Conservation (phyloP, 2,113 vertebrate species). For the Nyctibius bracteatus region DNA sequence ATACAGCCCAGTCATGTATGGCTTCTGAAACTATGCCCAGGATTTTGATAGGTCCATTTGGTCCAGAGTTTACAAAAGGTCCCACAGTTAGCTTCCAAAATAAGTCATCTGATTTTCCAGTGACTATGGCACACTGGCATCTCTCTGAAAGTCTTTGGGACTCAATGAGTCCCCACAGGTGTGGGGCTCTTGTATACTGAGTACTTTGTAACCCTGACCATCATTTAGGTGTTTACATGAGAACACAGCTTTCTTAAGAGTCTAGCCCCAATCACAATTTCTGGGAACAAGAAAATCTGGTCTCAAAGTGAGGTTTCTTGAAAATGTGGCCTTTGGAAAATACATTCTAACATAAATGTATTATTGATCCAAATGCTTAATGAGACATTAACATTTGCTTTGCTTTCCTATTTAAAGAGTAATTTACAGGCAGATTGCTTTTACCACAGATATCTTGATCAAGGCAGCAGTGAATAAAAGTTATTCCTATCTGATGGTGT, state of each 20-base stretch:
- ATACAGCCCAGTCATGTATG: neutral
- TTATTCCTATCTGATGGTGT: neutral
- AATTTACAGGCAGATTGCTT: neutral
- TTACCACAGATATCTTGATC: neutral
- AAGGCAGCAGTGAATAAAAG: neutral
- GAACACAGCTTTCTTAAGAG: neutral
- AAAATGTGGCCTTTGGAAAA: neutral
- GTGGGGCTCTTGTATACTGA: neutral
- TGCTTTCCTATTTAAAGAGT: neutral
- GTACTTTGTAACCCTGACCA: neutral
- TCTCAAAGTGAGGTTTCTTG: neutral
- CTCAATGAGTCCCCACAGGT: neutral
- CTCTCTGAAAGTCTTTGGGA: neutral
- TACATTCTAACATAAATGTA: neutral
- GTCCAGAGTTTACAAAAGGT: neutral
- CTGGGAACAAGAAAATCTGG: neutral
- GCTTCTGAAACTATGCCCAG: neutral
- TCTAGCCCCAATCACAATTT: neutral
- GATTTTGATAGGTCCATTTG: neutral
- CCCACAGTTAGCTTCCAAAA: neutral
- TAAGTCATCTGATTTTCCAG: neutral
- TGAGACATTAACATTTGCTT: neutral
- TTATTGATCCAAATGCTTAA: neutral
- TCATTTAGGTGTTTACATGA: neutral
- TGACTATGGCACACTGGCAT: neutral